A percentile compares a stretch with the other conserved stretches of the same genome.
Evolutionary conservation across 2,888 invertebrate species (phyloP).

Genomic region (Rhyacophila evoluta): DNA sequence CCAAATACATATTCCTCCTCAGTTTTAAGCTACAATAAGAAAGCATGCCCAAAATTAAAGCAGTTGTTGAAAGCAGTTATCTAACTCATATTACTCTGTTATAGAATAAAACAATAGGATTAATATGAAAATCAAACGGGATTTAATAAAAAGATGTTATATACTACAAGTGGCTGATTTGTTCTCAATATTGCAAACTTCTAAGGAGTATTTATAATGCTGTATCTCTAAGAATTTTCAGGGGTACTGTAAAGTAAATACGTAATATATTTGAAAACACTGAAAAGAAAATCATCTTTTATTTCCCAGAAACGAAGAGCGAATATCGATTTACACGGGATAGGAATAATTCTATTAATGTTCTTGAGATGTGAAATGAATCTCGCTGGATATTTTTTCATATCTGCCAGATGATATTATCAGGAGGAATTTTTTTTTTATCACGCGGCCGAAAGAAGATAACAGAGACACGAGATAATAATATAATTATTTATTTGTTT

Average conservation of each 20-base stretch:
- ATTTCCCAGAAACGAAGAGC: not conserved
- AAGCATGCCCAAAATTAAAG: no score
- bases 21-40: no score
- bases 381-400: not conserved
- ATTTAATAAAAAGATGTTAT: no score
- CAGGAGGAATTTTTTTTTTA: not conserved
- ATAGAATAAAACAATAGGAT: no score
- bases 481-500: not conserved
- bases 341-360: slow-evolving; percentile 9
- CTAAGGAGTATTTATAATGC: no score
- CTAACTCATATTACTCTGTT: no score
- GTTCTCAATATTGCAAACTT: no score
- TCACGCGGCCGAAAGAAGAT: not conserved
- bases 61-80: no score
- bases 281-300: slow-evolving; percentile 6
- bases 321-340: slow-evolving; percentile 22
- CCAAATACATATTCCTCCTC: no score
- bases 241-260: not conserved
- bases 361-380: not conserved
- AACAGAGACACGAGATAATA: not conserved
- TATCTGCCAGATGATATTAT: not conserved
- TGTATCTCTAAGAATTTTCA: no score
- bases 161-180: no score
- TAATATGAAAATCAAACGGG: no score
- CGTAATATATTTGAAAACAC: not conserved